Percentiles rank a stretch among this genome's conserved stretches.
Conservation (phyloP, 2,888 invertebrate species). For the Melanostoma mellinum region DNA sequence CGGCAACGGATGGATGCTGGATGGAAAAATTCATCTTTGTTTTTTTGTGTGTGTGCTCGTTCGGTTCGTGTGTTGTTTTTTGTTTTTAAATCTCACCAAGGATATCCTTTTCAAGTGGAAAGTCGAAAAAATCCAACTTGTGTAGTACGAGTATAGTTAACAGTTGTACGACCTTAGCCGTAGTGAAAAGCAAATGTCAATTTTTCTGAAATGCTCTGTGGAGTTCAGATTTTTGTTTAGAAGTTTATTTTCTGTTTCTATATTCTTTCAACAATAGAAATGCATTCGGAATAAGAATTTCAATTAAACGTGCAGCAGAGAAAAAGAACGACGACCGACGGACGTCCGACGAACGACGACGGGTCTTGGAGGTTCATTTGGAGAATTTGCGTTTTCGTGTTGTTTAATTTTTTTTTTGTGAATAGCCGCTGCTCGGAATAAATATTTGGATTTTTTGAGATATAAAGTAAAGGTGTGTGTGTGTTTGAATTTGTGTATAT, state of each 20-base stretch:
- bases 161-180: not conserved
- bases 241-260: not conserved
- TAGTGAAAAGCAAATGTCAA: slow-evolving; percentile 45
- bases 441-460: slow-evolving; percentile 35
- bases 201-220: not conserved
- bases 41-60: not conserved
- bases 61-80: slow-evolving; percentile 32
- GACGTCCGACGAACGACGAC: too few species aligned
- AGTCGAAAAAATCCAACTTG: slow-evolving; percentile 37
- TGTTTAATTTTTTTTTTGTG: slow-evolving; percentile 13
- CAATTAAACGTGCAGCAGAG: slow-evolving; percentile 30
- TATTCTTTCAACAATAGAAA: slow-evolving; percentile 12
- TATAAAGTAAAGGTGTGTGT: not conserved
- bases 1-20: slow-evolving; percentile 45
- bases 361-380: not conserved
- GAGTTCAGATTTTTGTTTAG: not conserved
- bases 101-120: slow-evolving; percentile 48
- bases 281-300: slow-evolving; percentile 30
- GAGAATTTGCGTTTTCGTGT: slow-evolving; percentile 43
- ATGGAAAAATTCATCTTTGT: slow-evolving; percentile 36
- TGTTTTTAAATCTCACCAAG: slow-evolving; percentile 45
- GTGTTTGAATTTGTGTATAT: slow-evolving; percentile 35
- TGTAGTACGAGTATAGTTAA: slow-evolving; percentile 7
- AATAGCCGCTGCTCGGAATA: slow-evolving; percentile 42
- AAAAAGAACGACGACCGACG: slow-evolving; percentile 6